These are phyloP conservation scores for Caretta caretta DNA, from an alignment of 2,113 vertebrate genomes.

Conservation along the genomic window DNA sequence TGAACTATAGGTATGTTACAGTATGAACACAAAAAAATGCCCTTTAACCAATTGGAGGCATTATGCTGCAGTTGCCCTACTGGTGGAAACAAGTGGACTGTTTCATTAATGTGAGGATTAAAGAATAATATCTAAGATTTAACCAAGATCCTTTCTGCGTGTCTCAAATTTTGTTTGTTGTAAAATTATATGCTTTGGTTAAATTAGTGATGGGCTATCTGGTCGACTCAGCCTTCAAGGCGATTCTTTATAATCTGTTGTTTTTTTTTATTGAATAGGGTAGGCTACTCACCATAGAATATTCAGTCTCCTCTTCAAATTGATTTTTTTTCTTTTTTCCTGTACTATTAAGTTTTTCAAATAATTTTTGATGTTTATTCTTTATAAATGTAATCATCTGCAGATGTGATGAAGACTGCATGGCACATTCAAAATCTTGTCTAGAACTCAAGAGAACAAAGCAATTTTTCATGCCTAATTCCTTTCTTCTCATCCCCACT, in stretches of 20 bases:
- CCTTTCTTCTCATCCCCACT: constrained; percentile 68
- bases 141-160: not conserved
- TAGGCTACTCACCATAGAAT: constrained; percentile 60
- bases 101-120: not conserved
- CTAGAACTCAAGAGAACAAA: constrained; percentile 77
- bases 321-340: constrained; percentile 47
- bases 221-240: constrained; percentile 36
- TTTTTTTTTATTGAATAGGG: constrained; percentile 56
- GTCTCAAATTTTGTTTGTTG: constrained; percentile 1
- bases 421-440: constrained; percentile 49
- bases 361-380: constrained; percentile 48
- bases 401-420: constrained; percentile 55
- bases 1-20: not conserved
- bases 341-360: constrained; percentile 56
- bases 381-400: constrained; percentile 66
- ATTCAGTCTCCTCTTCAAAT: constrained; percentile 47
- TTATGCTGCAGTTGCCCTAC: not conserved
- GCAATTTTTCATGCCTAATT: constrained; percentile 81
- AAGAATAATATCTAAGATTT: not conserved
- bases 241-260: constrained; percentile 48
- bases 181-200: constrained; percentile 13
- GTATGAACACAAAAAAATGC: not conserved
- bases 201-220: constrained; percentile 23
- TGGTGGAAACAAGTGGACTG: not conserved
- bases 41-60: not conserved